Conservation (phyloP, 2,113 vertebrate species). For the Dipodomys spectabilis region DNA sequence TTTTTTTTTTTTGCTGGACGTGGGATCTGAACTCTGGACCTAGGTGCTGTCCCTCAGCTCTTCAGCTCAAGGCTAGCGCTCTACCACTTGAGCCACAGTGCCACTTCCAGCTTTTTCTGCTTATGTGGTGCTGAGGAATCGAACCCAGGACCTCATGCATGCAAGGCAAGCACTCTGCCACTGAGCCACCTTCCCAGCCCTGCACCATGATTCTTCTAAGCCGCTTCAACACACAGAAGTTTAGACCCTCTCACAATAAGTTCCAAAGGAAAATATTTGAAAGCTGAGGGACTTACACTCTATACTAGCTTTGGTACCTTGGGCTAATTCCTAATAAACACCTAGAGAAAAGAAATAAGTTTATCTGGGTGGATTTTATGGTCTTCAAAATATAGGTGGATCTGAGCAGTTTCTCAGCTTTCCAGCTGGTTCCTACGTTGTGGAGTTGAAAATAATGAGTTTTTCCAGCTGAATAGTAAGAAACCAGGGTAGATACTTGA, state of each 20-base stretch:
- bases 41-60: too few relatives aligned
- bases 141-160: too few relatives aligned
- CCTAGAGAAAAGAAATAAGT: background rate
- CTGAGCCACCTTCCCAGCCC: too few relatives aligned
- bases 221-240: background rate
- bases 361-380: background rate
- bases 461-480: background rate
- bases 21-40: too few relatives aligned
- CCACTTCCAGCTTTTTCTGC: too few relatives aligned
- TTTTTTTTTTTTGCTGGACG: too few relatives aligned
- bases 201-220: background rate
- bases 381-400: constrained; percentile 40
- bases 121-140: too few relatives aligned
- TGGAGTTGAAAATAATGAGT: background rate
- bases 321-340: constrained; percentile 3
- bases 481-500: constrained; percentile 19
- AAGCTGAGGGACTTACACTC: background rate
- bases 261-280: background rate
- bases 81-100: too few relatives aligned
- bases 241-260: background rate
- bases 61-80: too few relatives aligned
- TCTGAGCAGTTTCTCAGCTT: background rate
- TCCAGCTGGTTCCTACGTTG: background rate
- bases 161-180: too few relatives aligned
- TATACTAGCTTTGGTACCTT: background rate